Base-by-base conservation (phyloP, 1,140 invertebrate genomes). In the Danaus melanippus region DNA sequence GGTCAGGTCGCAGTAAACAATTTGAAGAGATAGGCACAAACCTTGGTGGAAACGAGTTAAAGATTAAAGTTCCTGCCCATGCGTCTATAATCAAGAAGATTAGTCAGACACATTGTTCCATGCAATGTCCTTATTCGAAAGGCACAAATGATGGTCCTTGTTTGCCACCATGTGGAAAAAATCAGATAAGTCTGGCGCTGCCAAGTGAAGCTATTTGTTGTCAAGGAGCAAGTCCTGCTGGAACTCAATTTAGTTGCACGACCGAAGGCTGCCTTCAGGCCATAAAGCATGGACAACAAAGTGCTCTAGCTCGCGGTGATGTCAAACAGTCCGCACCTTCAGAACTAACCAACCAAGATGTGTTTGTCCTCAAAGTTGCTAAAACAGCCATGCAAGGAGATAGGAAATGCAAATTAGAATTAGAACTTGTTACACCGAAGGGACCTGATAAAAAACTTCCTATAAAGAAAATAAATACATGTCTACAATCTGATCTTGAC, bases 61-160 rank as follows among this genome's bases (percentile, higher is more conserved):
- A 80, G 62, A 86, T 86, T 48, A 86, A 83, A 71, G 77, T 86
- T 12, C 83, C 83, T 42, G 79, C 71, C 6, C 70, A 57, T 58
- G 70, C 77, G 32, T 70, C 78, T 9, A 70, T 84, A 46, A 84
- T 86, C 21, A 86, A 86, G 72, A 86, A 86, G 66, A 82, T 86
- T 42, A 86, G 83, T 66, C 79, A 83, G 64, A 86, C 79, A 7
- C 83, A 83, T 67, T 83, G 79, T 52, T 48, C 69, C 9, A 70
- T 86, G 64, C 79, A 82, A 65, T 63, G 70, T 48, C 81, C 83
- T 39, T 86, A 74, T 59, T 48, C 58, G 0, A 80, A 80, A 59
- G 60, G 57, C 39, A 32, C 53, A 39, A 63, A 72, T 9, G 67
- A 58, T n/a, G 74, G 68, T 2, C 60, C 66, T 5, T 86, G 83